Evolutionary conservation across 2,113 vertebrate genomes (phyloP).

Genomic region (Hystrix brachyura): DNA sequence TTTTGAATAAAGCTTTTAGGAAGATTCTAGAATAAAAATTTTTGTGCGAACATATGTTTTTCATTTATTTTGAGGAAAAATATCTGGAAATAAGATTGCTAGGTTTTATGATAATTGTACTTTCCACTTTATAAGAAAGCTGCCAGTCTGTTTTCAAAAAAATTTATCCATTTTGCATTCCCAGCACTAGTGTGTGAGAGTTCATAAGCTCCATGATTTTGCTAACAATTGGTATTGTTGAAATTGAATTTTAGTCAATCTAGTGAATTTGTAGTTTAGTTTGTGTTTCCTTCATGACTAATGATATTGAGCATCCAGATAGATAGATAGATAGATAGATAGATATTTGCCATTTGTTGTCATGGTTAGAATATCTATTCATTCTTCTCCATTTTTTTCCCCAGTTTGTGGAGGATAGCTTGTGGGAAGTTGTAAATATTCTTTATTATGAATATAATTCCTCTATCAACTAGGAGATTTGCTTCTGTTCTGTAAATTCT

Average conservation of each 20-base stretch:
- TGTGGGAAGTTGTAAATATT: not conserved
- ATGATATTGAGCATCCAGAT: constrained; percentile 10
- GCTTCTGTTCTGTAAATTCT: not conserved
- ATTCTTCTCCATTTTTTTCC: not conserved
- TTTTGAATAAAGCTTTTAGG: constrained; percentile 13
- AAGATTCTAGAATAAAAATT: constrained; percentile 21
- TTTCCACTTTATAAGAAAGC: constrained; percentile 51
- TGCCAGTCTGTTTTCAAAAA: not conserved
- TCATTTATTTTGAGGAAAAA: constrained; percentile 42
- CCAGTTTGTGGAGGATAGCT: not conserved
- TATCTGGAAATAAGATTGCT: constrained; percentile 28
- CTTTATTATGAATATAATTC: not conserved
- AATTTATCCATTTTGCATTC: not conserved
- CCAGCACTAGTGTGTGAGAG: not conserved
- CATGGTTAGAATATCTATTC: constrained; percentile 19
- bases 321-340: no score
- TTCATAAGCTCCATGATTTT: not conserved
- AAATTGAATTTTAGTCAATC: constrained; percentile 48
- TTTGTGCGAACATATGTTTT: constrained; percentile 46
- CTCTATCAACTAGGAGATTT: constrained; percentile 21
- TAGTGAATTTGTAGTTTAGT: constrained; percentile 24
- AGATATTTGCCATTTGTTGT: not conserved
- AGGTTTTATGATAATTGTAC: not conserved
- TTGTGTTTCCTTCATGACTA: constrained; percentile 34
- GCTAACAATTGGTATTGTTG: not conserved